Evolutionary conservation across 2,888 invertebrate genomes (phyloP).

Genomic region (Stratiomys singularior): DNA sequence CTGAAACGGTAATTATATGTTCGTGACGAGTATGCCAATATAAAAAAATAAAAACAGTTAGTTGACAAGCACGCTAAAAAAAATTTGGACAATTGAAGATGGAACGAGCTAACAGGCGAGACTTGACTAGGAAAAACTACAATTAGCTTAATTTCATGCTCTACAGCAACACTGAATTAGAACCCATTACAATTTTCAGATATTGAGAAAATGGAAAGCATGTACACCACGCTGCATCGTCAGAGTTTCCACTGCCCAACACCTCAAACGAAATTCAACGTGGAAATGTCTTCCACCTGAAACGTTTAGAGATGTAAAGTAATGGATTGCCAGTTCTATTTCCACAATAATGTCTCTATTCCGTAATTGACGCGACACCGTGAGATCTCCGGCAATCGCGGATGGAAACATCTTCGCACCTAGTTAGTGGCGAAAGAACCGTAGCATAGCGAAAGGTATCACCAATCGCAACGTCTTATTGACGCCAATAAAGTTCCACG

Average conservation of each 20-base stretch:
- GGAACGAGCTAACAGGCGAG: no score
- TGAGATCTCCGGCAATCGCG: background rate
- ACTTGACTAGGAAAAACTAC: background rate
- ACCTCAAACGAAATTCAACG: background rate
- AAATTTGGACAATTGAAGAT: no score
- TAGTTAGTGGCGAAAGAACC: background rate
- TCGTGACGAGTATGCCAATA: no score
- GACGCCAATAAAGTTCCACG: conserved; percentile 17
- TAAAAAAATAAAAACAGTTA: no score
- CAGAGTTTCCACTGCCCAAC: background rate
- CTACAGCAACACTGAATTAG: background rate
- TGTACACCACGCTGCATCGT: background rate
- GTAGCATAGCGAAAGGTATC: background rate
- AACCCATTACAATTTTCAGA: background rate
- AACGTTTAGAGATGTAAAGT: background rate
- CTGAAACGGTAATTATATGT: no score
- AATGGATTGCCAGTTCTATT: conserved; percentile 21
- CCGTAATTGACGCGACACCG: conserved; percentile 36
- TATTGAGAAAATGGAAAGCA: background rate
- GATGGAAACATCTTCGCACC: conserved; percentile 15
- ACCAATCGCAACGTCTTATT: background rate
- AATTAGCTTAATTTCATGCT: background rate
- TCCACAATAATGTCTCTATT: conserved; percentile 17
- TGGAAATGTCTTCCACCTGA: background rate
- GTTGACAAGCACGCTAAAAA: no score